Base-by-base conservation (phyloP, 2,113 vertebrate species). In the Solea senegalensis region DNA sequence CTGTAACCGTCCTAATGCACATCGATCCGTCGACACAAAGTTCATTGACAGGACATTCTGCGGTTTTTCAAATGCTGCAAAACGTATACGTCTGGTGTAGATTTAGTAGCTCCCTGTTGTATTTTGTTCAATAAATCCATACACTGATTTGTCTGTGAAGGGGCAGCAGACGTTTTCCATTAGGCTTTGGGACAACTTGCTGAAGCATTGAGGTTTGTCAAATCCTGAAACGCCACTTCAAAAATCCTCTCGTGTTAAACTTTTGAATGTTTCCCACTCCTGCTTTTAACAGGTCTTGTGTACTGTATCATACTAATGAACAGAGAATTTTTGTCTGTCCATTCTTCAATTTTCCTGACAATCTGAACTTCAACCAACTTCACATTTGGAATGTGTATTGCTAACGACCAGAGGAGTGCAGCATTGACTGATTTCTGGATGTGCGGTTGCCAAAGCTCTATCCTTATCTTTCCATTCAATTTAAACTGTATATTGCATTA, bases 21-120 rank as follows among this genome's bases (percentile, higher is more conserved):
- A 89, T 86, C 81, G 82, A 91, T 90, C 80, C 65, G 52, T 55
- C 75, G 78, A 72, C 70, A 51, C 77, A 80, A 69, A 57, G 41
- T 80, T 84, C 77, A 86, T 79, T 84, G 79, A 80, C 60, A 74
- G 48, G 66, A 68, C 26, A 74, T 85, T 72, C 71, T 69, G 50
- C 3, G 16, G n/a, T 80, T 82, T 72, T 75, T 74, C 60, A 70
- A 56, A 79, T 21, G 13, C 15, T 80, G 69, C 51, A 59, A 69
- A 21, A 34, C 39, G 0, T 9, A n/a, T 40, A 39, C 61, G 60
- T 60, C 55, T 62, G 57, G 43, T 68, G 54, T 43, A 41, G 43
- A 16, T 78, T 69, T 52, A 61, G 41, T 21, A 46, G 60, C 72
- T 3, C 55, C 15, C 4, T 14, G 16, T 16, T 34, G 66, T 65